Conservation (phyloP, 2,113 vertebrate genomes). For the Martes martes region DNA sequence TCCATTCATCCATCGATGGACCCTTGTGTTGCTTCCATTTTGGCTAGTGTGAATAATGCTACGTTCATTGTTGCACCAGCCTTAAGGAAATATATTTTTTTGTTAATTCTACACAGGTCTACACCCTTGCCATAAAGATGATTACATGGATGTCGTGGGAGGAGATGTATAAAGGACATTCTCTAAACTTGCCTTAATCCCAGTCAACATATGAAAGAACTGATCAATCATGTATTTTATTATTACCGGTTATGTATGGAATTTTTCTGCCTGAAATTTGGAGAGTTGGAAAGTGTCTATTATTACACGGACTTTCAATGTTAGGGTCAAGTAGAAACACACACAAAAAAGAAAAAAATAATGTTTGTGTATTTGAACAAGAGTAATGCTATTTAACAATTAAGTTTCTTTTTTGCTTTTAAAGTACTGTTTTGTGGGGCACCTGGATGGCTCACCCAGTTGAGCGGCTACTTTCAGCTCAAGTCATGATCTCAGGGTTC, state of each 20-base stretch:
- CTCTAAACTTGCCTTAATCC: not conserved
- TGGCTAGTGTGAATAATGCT: not conserved
- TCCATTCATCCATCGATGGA: not conserved
- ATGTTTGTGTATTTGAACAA: not conserved
- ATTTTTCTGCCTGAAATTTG: not conserved
- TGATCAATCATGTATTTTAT: not conserved
- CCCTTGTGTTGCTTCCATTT: not conserved
- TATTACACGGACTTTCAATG: not conserved
- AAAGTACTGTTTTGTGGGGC: not conserved
- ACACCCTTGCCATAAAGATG: not conserved
- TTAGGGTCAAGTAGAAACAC: not conserved
- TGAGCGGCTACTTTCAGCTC: not conserved
- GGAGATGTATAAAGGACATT: not conserved
- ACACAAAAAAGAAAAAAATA: not conserved
- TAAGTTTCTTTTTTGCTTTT: not conserved
- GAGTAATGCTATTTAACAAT: not conserved
- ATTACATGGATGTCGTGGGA: not conserved
- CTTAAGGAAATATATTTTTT: not conserved
- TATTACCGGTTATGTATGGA: not conserved
- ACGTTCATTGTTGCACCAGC: rapidly evolving
- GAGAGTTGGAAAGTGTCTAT: not conserved
- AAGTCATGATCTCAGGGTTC: not conserved
- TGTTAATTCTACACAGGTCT: not conserved
- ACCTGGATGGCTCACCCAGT: not conserved
- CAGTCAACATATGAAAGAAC: not conserved